Conservation (phyloP, 2,888 invertebrate species). For the Diaprepes abbreviatus region DNA sequence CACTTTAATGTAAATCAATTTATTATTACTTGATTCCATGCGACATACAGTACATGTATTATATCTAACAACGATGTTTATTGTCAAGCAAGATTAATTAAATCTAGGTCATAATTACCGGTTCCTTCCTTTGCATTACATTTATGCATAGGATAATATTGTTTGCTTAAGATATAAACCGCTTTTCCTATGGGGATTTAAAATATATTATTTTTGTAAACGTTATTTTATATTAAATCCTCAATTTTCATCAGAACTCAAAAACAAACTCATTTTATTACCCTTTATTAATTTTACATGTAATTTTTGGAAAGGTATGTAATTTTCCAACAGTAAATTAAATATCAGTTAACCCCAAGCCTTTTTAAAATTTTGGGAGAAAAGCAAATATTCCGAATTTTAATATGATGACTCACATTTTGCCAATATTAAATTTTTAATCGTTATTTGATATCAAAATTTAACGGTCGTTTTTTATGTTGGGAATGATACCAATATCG, state of each 20-base stretch:
- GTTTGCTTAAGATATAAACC: neutral
- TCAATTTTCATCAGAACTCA: neutral
- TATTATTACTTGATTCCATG: too few species aligned
- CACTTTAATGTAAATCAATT: too few species aligned
- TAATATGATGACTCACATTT: neutral
- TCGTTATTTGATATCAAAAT: neutral
- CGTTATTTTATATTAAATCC: neutral
- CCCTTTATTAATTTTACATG: constrained; percentile 18
- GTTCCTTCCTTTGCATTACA: too few species aligned
- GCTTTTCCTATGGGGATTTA: neutral
- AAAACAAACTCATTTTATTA: neutral
- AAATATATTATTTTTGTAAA: neutral
- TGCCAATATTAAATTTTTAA: constrained; percentile 17
- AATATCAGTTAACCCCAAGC: constrained; percentile 15
- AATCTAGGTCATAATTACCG: too few species aligned
- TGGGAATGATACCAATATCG: neutral
- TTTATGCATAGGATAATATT: too few species aligned
- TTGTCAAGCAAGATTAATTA: too few species aligned
- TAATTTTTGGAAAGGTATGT: constrained; percentile 15
- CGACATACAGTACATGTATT: too few species aligned
- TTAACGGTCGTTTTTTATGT: neutral
- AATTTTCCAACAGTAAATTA: constrained; percentile 9
- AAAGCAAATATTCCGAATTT: constrained; percentile 9
- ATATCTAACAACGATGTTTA: too few species aligned
- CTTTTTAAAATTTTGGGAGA: constrained; percentile 7